Conservation (phyloP, 1,140 invertebrate genomes). For the Adelges cooleyi region DNA sequence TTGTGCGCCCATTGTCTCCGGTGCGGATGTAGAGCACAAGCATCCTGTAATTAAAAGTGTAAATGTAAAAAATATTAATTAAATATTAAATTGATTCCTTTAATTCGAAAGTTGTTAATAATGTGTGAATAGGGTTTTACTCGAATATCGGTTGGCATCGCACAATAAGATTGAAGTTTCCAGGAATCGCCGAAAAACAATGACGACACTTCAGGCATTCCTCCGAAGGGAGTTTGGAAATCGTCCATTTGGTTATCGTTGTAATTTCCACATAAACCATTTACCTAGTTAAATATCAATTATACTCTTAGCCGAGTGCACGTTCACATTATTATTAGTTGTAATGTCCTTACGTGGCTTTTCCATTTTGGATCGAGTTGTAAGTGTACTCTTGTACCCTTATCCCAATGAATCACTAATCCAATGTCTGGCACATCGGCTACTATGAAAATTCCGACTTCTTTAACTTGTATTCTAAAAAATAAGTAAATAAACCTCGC, state of each 20-base stretch:
- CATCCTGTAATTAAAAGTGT: constrained; percentile 41
- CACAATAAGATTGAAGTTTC: constrained; percentile 67
- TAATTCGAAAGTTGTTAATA: too few species aligned
- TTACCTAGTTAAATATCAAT: constrained; percentile 40
- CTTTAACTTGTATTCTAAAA: constrained; percentile 42
- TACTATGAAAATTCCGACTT: constrained; percentile 62
- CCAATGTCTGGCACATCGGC: constrained; percentile 65
- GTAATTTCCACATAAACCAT: constrained; percentile 83
- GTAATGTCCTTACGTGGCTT: constrained; percentile 44
- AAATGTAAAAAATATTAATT: neutral
- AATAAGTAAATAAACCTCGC: too few species aligned
- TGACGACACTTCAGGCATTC: constrained; percentile 56
- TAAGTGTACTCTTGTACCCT: constrained; percentile 67
- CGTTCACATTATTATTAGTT: too few species aligned
- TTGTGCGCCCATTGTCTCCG: constrained; percentile 63
- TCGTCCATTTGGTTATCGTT: constrained; percentile 71
- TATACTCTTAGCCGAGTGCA: too few species aligned
- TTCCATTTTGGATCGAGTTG: constrained; percentile 62
- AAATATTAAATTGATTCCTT: too few species aligned
- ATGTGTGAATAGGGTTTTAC: constrained; percentile 32
- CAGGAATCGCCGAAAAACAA: constrained; percentile 75
- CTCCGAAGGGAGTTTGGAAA: constrained; percentile 66
- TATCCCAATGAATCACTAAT: constrained; percentile 74
- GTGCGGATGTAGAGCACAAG: constrained; percentile 59
- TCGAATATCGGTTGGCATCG: constrained; percentile 40